Evolutionary conservation across 2,113 vertebrate genomes (phyloP), one percentile per base, ranked within the genome.

Genomic region (Labeo catla): DNA sequence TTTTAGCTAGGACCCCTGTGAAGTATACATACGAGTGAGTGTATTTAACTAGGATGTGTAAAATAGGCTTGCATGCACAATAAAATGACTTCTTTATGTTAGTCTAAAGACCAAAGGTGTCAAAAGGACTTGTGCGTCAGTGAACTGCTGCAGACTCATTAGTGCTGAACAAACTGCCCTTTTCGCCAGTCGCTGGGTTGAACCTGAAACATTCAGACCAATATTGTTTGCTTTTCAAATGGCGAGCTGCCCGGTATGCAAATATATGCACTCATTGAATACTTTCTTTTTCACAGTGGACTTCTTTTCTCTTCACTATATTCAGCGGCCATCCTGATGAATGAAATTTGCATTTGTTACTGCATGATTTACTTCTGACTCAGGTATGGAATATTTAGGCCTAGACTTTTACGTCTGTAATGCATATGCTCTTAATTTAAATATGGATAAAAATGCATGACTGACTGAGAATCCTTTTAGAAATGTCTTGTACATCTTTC

Each of bases 221-320:
- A 73, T 52, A n/a, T n/a, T 81, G 66, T 73, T 78, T 47, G 76
- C 57, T 81, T 59, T 80, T 80, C 21, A 86, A 72, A 61, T 86
- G 39, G 65, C 23, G n/a, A 61, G 65, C 77, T 61, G 43, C 77
- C 49, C 19, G n/a, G 50, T 80, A 86, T 86, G 84, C 36, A 80
- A 72, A 86, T 86, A 68, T 52, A 1, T 52, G 4, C 12, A 6
- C 15, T 54, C 6, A 8, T 6, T 59, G 19, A 59, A 59, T 19
- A 52, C 68, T 72, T 43, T 39, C 16, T 34, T 19, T 54, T 47
- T 28, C 52, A 59, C 77, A 63, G 78, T 86, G 39, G 43, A 54
- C 36, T 73, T 43, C 34, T 72, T 68, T 57, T 4, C 59, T n/a
- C 50, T 39, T 36, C 23, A 19, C 50, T 74, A 74, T 74, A 74